Base-by-base conservation (phyloP, 2,797 vertebrate genomes). In the Prunella strophiata region DNA sequence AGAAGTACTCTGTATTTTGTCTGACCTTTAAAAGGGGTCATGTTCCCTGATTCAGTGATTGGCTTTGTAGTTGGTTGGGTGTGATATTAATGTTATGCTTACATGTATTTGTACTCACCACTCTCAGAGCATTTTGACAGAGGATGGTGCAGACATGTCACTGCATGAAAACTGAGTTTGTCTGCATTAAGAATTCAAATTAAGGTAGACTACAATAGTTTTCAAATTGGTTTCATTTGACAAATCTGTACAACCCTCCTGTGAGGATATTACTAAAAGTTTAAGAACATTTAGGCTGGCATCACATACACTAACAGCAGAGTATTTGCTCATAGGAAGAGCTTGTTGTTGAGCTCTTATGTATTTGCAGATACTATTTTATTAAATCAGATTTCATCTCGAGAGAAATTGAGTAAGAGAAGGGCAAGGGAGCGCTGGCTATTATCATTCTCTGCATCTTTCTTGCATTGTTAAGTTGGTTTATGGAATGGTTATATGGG, bases 361-460 rank as follows among this genome's bases (percentile, higher is more conserved):
- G 3, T 34, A 38, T 25, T 52, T 78, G 32, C 30, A 81, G 59
- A 76, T 38, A 36, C 11, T 52, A 9, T 51, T 86, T 94, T 76
- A 91, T 76, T 85, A 95, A 90, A 73, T 32, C 45, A 82, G 63
- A 86, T 95, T 76, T 86, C 30, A 88, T 93, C 52, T 82, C 43
- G 36, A 42, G 36, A 93, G n/a, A 70, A 38, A 76, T 32, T 94
- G 66, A 36, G 89, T 66, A 95, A 96, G 84, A 91, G 68, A 77
- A 91, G 10, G 14, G 27, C 30, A 81, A 84, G 50, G 54, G 50
- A 91, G 8, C 26, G 1, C 67, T 86, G 47, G 26, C 38, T 87
- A 7, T 71, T 80, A 88, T 74, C 38, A 25, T 62, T 71, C 58
- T 68, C 47, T 78, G 32, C 32, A 91, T 89, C 76, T 66, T 71